Evolutionary conservation across 2,888 invertebrate genomes (phyloP), one percentile per base, ranked within the genome.

Genomic region (Dioctria rufipes): DNA sequence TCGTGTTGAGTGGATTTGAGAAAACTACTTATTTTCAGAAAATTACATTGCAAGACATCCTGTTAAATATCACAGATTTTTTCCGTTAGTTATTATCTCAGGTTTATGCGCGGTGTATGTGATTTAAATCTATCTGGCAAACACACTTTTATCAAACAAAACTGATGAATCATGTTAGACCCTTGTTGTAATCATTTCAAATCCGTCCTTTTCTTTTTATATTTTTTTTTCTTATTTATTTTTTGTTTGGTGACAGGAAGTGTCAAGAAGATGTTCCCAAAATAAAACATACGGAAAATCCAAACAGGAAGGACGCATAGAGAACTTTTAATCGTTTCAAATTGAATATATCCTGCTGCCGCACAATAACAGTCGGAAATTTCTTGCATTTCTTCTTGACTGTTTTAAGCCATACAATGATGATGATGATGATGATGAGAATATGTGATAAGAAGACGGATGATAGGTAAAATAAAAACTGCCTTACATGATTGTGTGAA

Each of bases 261-360:
- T 78, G 54, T 66, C 39, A 2, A 65, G 49, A 42, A 66, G 61
- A 51, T 40, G 39, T 78, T 66, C 78, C 78, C 46, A 54, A 78
- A 78, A 66, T 66, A 78, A 66, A 66, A 78, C 58, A 78, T 25
- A 25, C 25, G 25, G 25, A 25, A 40, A 66, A 54, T 40, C 77
- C 42, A 66, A 78, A 78, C 78, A 65, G 78, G 78, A 78, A 78
- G 66, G 54, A 63, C 42, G 66, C 51, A 54, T 9, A 66, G 39
- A 77, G 39, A 78, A 49, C 51, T 4, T 49, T 25, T 66, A 78
- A 78, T 78, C 66, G 42, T 39, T 39, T 54, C 49, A 78, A 78
- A 78, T 78, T 78, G 63, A 78, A 78, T 66, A 66, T 78, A 78
- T 78, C 78, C 78, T 78, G 78, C 54, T 54, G 13, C 46, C 25